These are phyloP conservation scores for Drosophila niveifrons DNA, from an alignment of 2,888 invertebrate species.

Conservation along the genomic window DNA sequence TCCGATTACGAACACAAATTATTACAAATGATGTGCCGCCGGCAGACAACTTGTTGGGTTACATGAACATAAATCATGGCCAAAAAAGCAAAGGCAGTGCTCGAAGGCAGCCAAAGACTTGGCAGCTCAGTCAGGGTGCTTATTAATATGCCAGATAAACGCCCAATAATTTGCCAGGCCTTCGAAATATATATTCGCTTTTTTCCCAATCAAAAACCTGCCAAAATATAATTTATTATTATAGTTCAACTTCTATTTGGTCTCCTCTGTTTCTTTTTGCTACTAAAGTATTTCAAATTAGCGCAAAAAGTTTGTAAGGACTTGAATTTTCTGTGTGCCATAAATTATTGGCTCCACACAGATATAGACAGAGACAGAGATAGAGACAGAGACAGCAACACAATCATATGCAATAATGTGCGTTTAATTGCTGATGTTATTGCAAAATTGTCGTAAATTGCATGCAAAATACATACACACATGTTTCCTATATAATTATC, in stretches of 20 bases:
- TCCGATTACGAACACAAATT: conserved; percentile 66
- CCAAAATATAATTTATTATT: conserved; percentile 47
- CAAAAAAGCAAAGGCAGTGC: neutral
- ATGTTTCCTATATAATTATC: conserved; percentile 50
- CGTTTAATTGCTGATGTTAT: conserved; percentile 53
- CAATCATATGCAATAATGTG: conserved; percentile 14
- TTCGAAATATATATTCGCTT: conserved; percentile 15
- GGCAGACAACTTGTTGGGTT: conserved; percentile 61
- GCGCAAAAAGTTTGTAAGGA: neutral
- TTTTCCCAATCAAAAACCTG: conserved; percentile 4
- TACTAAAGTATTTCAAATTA: conserved; percentile 49
- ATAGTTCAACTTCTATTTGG: neutral
- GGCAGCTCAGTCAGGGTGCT: conserved; percentile 16
- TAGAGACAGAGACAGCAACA: neutral
- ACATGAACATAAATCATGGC: conserved; percentile 67
- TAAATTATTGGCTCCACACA: conserved; percentile 50
- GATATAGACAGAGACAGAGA: neutral
- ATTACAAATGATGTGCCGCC: conserved; percentile 75
- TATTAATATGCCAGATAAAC: conserved; percentile 70
- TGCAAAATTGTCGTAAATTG: conserved; percentile 54
- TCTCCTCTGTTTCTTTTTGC: neutral
- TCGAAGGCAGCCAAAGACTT: neutral
- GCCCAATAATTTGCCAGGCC: conserved; percentile 64
- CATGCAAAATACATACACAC: conserved; percentile 40
- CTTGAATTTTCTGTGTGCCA: conserved; percentile 26